Base-by-base conservation (phyloP, 2,888 invertebrate genomes). In the Coleophora deauratella region DNA sequence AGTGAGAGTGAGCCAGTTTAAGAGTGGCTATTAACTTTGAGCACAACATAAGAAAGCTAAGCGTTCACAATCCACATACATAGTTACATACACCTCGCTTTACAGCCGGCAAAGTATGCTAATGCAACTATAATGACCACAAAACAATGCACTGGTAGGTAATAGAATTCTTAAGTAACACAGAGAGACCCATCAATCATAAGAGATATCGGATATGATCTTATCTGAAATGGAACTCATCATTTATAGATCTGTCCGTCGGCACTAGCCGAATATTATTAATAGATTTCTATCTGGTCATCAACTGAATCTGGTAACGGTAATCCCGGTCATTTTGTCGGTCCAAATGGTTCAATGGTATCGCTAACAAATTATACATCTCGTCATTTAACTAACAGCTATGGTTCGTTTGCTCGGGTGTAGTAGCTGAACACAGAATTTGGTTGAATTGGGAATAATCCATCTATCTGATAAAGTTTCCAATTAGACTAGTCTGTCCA, bases 201-300 rank as follows among this genome's bases (percentile, higher is more conserved):
- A 50, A 53, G 47, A 69, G 71, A 71, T 72, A 73, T 71, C 66
- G 65, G 66, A 75, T 73, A 76, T 72, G 79, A 81, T 85, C 79
- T 80, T 81, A 84, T 84, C 84, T 80, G 73, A 75, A 81, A 81
- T 72, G 78, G 74, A 84, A 81, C 82, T 81, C 84, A 84, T 85
- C 84, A 82, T 85, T 84, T 84, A 84, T 76, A 78, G 78, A 82
- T 84, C 74, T 77, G 72, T 72, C 67, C 70, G 79, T 76, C 76
- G 67, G 71, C 75, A 66, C 68, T 76, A 77, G 61, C 67, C 74
- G 79, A 81, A 81, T 76, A 74, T 81, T 82, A 85, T 82, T 82
- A 82, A 82, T 80, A 82, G 80, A 85, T 85, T 73, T 72, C 60
- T 82, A 84, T 82, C 80, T 75, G 70, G 72, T 79, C 79, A 80